Evolutionary conservation across 2,888 invertebrate genomes (phyloP).

Genomic region (Cybosia mesomella): DNA sequence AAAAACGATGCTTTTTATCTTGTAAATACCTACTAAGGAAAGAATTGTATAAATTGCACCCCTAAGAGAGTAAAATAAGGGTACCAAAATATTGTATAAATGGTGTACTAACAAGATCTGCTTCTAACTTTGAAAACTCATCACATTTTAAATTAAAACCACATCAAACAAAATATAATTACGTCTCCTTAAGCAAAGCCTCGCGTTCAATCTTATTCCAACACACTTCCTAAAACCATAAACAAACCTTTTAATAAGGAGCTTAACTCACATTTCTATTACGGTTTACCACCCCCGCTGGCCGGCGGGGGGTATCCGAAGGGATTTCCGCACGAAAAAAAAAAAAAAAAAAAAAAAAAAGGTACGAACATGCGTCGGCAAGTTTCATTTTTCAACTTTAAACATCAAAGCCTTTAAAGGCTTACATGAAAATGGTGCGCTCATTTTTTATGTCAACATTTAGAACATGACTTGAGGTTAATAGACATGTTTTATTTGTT

Average conservation of each 20-base stretch:
- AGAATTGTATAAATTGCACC: too few relatives aligned
- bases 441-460: constrained; percentile 21
- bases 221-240: neutral
- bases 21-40: too few relatives aligned
- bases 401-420: constrained; percentile 35
- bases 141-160: neutral
- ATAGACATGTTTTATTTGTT: constrained; percentile 4
- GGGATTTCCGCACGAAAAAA: too few relatives aligned
- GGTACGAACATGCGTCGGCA: constrained; percentile 3
- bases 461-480: neutral
- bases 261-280: constrained; percentile 15
- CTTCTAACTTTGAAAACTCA: neutral
- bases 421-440: constrained; percentile 12
- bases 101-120: too few relatives aligned
- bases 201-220: neutral
- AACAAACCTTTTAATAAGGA: neutral
- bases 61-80: too few relatives aligned
- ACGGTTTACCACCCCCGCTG: too few relatives aligned
- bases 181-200: neutral
- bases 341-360: too few relatives aligned
- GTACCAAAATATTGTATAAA: too few relatives aligned
- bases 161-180: neutral
- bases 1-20: too few relatives aligned
- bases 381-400: constrained; percentile 43
- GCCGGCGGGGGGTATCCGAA: too few relatives aligned